Evolutionary conservation across 1,140 invertebrate genomes (phyloP).

Genomic region (Spodoptera litura): DNA sequence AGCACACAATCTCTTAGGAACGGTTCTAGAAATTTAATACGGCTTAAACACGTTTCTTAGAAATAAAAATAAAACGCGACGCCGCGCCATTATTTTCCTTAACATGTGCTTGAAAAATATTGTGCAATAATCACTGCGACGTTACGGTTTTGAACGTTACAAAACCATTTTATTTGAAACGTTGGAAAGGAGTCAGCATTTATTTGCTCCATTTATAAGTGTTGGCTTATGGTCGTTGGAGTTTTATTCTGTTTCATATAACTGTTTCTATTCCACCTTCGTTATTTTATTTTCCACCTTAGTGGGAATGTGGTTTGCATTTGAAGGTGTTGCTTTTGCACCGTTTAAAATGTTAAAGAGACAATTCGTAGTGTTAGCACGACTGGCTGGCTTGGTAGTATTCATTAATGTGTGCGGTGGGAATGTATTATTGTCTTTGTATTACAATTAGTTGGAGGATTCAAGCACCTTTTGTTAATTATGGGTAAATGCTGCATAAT

Average conservation of each 20-base stretch:
- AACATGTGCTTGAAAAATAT: slow-evolving; percentile 19
- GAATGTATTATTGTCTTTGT: too few relatives aligned
- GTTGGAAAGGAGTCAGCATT: slow-evolving; percentile 29
- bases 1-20: neutral
- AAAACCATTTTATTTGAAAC: slow-evolving; percentile 12
- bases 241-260: slow-evolving; percentile 33
- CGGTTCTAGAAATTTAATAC: neutral
- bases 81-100: neutral
- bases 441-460: too few relatives aligned
- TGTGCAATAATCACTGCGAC: slow-evolving; percentile 19
- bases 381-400: too few relatives aligned
- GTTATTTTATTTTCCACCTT: slow-evolving; percentile 29
- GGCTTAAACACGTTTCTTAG: neutral
- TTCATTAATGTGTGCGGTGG: too few relatives aligned
- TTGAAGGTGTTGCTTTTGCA: slow-evolving; percentile 1
- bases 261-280: slow-evolving; percentile 16
- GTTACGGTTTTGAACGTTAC: slow-evolving; percentile 12
- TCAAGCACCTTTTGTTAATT: too few relatives aligned
- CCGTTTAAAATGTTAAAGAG: neutral
- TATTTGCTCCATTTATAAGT: slow-evolving; percentile 39
- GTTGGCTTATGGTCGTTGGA: slow-evolving; percentile 24
- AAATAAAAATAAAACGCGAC: neutral
- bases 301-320: slow-evolving; percentile 15
- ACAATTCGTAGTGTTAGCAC: neutral
- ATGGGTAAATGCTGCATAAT: too few relatives aligned